Evolutionary conservation across 2,113 vertebrate genomes (phyloP), one percentile per base, ranked within the genome.

Genomic region (Tetraodon nigroviridis): DNA sequence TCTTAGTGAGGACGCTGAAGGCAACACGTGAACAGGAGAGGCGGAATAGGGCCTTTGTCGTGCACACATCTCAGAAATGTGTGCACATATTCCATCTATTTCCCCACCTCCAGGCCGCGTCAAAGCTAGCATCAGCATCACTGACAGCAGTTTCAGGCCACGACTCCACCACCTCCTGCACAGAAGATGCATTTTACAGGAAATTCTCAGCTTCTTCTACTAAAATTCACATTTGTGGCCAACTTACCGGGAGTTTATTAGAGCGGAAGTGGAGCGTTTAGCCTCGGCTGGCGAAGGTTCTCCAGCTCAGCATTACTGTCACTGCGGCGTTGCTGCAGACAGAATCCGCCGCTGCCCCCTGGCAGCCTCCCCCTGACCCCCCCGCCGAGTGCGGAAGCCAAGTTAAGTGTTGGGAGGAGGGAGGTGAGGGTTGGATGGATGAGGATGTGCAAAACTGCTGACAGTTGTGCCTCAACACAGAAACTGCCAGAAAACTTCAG

Each of bases 251-350:
- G 22, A 24, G 22, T 24, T 24, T 24, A 24, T 4, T 6, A 6
- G 5, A 8, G 32, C 32, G 12, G 12, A 37, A 37, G 8, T 11
- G 7, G 11, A 37, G 32, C 12, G 32, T 37, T 37, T 37, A 37
- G 32, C 65, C 20, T 68, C 55, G 64, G 22, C 40, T 27, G 48
- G 54, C 49, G 71, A 17, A 57, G 50, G 63, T 57, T 55, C 64
- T 51, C 55, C 55, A 57, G n/a, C 37, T 55, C 37, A 29, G 66
- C 40, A 57, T 55, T 52, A 45, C 56, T 41, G 58, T 51, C 63
- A 45, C 45, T 66, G 22, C 21, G 37, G 56, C 37, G 47, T 52
- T 51, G 49, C 32, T 52, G 66, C 67, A 20, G 24, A 56, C 60
- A 42, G 70, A 32, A 58, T 69, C 58, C 29, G 32, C 11, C 32